Evolutionary conservation across 2,797 vertebrate genomes (phyloP).

Genomic region (Borostomias antarcticus): DNA sequence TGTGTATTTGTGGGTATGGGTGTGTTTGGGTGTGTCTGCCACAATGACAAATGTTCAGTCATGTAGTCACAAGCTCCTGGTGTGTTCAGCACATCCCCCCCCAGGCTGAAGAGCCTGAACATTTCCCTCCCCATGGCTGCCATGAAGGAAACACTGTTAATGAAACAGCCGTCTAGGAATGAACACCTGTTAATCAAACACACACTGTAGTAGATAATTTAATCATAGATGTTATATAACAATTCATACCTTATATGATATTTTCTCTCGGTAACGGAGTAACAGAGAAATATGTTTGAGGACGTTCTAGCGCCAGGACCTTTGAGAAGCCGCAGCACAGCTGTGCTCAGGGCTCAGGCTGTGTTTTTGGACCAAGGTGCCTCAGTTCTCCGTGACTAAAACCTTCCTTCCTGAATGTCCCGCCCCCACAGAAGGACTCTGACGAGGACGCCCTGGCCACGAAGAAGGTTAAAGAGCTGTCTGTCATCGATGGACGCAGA

Average conservation of each 20-base stretch:
- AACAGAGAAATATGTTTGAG: too few species aligned
- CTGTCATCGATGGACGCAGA: slow-evolving; percentile 94
- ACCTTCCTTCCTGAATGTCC: background rate
- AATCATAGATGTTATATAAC: too few species aligned
- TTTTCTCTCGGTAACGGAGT: too few species aligned
- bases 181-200: too few species aligned
- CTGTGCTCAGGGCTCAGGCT: background rate
- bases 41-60: background rate
- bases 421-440: slow-evolving; percentile 79
- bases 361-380: too few species aligned
- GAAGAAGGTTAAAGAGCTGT: slow-evolving; percentile 97
- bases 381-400: background rate
- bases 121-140: background rate
- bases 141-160: background rate
- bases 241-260: too few species aligned
- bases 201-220: too few species aligned
- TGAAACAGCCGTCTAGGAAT: too few species aligned
- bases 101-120: background rate
- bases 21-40: background rate
- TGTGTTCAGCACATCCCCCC: background rate
- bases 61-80: background rate
- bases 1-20: background rate
- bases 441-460: slow-evolving; percentile 91
- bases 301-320: too few species aligned
- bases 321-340: background rate